Evolutionary conservation across 2,888 invertebrate genomes (phyloP).

Genomic region (Himalopsyche kuldschensis): DNA sequence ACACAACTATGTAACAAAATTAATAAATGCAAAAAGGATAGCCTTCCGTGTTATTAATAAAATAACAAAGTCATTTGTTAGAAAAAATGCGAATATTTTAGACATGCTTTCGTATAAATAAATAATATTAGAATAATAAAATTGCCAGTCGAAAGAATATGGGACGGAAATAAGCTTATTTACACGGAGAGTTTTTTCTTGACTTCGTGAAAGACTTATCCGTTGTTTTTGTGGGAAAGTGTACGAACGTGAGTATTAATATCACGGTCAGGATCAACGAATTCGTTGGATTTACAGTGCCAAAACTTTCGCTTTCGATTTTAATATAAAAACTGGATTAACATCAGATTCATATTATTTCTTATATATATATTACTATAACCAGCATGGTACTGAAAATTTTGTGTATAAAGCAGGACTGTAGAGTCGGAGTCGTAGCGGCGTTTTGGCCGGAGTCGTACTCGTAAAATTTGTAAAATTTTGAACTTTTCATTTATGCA

Average conservation of each 20-base stretch:
- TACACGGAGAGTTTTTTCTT: neutral
- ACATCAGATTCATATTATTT: too few relatives aligned
- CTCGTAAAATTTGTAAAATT: too few relatives aligned
- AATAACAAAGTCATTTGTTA: neutral
- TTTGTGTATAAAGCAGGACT: too few relatives aligned
- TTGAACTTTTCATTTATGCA: too few relatives aligned
- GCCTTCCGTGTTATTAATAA: neutral
- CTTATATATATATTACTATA: too few relatives aligned
- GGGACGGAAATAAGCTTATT: neutral
- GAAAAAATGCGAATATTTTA: neutral
- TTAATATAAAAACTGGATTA: too few relatives aligned
- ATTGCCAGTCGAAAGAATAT: neutral
- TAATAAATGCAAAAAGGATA: neutral
- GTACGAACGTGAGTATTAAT: neutral
- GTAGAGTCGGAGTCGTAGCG: too few relatives aligned
- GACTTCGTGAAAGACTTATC: neutral
- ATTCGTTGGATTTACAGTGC: too few relatives aligned
- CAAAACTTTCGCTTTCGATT: too few relatives aligned
- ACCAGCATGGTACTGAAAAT: too few relatives aligned
- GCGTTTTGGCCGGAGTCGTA: too few relatives aligned
- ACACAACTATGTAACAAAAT: neutral
- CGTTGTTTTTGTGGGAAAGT: neutral
- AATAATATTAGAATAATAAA: neutral
- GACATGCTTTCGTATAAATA: neutral
- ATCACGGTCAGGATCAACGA: too few relatives aligned